Base-by-base conservation (phyloP, 2,113 vertebrate genomes). In the Cephalopterus ornatus region DNA sequence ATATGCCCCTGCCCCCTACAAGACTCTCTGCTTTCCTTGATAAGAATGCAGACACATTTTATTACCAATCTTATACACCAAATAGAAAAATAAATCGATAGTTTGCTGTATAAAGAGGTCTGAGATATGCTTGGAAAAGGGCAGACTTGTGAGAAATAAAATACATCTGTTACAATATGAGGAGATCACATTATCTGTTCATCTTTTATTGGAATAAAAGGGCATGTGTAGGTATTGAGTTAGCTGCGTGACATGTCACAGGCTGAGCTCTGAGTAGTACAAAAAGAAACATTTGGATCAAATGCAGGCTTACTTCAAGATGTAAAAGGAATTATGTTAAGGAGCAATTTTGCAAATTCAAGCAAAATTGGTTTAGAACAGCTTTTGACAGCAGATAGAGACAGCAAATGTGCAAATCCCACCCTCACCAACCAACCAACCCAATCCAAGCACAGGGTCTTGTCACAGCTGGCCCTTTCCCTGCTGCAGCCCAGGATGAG, bases 181-280 rank as follows among this genome's bases (percentile, higher is more conserved):
- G 44, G 47, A 70, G 76, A 80, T 35, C 67, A 49, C 90, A 88
- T 87, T 35, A 89, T 89, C 85, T 6, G 6, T 53, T 85, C 44
- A 1, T 39, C 56, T 71, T 81, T 82, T 58, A 63, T 37, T 92
- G 94, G 71, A 83, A 82, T 83, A 35, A 94, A 96, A 95, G 79
- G 88, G 91, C 71, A 75, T 76, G 61, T 68, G 52, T 50, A 68
- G 71, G 78, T 59, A 96, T 76, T 94, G 92, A 93, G 75, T 85
- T 72, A 85, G 35, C 74, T 16, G 32, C 10, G 6, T 82, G 82
- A 55, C 88, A 47, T 67, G 46, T 66, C 50, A 79, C 56, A 78
- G 78, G 27, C 62, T 85, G 75, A 73, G 46, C 37, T 52, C 4
- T 0, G 50, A 49, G 47, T 11, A 30, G n/a, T 7, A 46, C 22